Percentiles rank a stretch among this genome's conserved stretches.
Evolutionary conservation across 2,888 invertebrate genomes (phyloP).

Genomic region (Ennomos quercinarius): DNA sequence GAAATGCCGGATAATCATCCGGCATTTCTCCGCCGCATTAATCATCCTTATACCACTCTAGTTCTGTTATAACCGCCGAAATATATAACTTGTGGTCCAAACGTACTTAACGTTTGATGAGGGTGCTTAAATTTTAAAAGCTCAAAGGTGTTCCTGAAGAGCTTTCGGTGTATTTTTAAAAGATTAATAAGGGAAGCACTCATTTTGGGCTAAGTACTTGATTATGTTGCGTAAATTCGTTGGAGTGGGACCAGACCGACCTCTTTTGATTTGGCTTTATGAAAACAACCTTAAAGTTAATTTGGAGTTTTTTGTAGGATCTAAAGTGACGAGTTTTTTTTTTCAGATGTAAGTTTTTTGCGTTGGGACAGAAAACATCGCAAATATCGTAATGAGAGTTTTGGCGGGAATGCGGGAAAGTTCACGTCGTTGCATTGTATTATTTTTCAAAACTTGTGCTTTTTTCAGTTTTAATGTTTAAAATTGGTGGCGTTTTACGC

Average conservation of each 20-base stretch:
- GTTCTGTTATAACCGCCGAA: slow-evolving; percentile 8
- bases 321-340: no score
- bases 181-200: slow-evolving; percentile 34
- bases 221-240: slow-evolving; percentile 11
- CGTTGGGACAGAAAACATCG: no score
- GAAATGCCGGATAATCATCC: background rate
- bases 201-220: slow-evolving; percentile 11
- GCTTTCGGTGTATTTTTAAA: slow-evolving; percentile 33
- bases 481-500: no score
- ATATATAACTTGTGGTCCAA: slow-evolving; percentile 19
- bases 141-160: slow-evolving; percentile 18
- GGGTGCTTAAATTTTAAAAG: slow-evolving; percentile 22
- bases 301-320: background rate
- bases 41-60: slow-evolving; percentile 1
- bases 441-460: no score
- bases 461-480: no score
- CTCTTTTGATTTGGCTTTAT: slow-evolving; percentile 1
- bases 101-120: slow-evolving; percentile 28
- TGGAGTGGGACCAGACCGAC: background rate
- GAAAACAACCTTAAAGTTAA: background rate
- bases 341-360: no score
- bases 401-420: no score
- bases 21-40: no score
- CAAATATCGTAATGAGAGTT: no score
- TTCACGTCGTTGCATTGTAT: no score